A percentile compares a stretch with the other conserved stretches of the same genome.
These are phyloP conservation scores for Varanus salvator DNA, from an alignment of 2,113 vertebrate species.

Conservation along the genomic window DNA sequence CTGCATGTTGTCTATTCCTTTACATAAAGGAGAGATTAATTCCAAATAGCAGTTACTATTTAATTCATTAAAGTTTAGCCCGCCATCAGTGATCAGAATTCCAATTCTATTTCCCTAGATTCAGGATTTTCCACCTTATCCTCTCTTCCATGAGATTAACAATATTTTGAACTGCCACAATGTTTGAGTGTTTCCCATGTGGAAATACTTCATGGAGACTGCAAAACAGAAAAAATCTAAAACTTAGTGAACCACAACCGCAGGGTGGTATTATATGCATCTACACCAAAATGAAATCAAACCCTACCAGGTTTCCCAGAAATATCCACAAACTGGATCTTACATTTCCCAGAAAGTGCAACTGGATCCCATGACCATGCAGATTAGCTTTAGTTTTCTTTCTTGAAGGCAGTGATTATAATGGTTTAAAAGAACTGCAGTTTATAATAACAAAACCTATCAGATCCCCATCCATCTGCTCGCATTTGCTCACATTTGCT, in stretches of 20 bases:
- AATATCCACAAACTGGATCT: background rate
- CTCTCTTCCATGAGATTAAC: background rate
- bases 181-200: background rate
- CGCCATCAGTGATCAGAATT: background rate
- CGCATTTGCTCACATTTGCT: background rate
- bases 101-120: background rate
- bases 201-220: background rate
- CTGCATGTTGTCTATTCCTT: background rate
- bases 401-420: background rate
- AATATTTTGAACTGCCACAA: background rate
- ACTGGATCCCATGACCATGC: background rate
- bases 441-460: background rate
- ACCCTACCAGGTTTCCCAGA: background rate
- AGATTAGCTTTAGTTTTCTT: background rate
- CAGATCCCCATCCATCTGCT: background rate
- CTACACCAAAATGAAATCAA: background rate
- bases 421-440: background rate
- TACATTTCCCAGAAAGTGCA: background rate
- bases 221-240: background rate
- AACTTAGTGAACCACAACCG: background rate
- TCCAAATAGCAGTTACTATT: background rate
- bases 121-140: background rate
- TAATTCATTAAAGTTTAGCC: background rate
- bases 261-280: background rate
- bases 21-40: background rate